Percentiles rank a stretch among this genome's conserved stretches.
These are phyloP conservation scores for Carabus problematicus DNA, from an alignment of 2,888 invertebrate genomes.

Conservation along the genomic window DNA sequence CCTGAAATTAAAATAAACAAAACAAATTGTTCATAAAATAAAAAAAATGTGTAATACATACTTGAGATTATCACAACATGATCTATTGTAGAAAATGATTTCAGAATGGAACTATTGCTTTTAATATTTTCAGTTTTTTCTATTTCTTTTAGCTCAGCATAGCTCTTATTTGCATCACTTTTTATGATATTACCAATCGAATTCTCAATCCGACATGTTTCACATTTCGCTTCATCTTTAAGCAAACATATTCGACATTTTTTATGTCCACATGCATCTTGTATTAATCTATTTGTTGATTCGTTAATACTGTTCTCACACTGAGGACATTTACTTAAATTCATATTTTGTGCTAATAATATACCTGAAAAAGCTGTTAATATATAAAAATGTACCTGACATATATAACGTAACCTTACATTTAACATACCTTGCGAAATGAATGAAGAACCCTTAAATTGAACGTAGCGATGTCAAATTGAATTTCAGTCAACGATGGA, in stretches of 20 bases:
- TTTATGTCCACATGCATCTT: slow-evolving; percentile 77
- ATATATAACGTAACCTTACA: no score
- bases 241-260: slow-evolving; percentile 78
- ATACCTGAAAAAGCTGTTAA: no score
- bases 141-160: not conserved
- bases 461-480: no score
- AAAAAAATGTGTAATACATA: not conserved
- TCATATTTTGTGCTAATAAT: no score
- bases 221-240: slow-evolving; percentile 71
- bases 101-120: slow-evolving; percentile 15
- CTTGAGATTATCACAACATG: slow-evolving; percentile 33
- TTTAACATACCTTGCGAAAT: no score
- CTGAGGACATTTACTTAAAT: slow-evolving; percentile 68
- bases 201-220: slow-evolving; percentile 59
- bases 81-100: not conserved
- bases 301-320: slow-evolving; percentile 65
- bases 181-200: slow-evolving; percentile 29
- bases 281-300: slow-evolving; percentile 70
- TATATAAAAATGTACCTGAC: no score
- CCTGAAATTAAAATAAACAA: slow-evolving; percentile 20
- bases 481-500: no score
- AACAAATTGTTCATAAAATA: slow-evolving; percentile 23
- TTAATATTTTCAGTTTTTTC: slow-evolving; percentile 15
- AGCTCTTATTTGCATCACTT: slow-evolving; percentile 27
- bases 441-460: no score